A percentile compares a stretch with the other conserved stretches of the same genome.
phyloP scores from a whole-genome alignment of 2,888 invertebrate genomes.

The Caenorhabditis sp. region DNA sequence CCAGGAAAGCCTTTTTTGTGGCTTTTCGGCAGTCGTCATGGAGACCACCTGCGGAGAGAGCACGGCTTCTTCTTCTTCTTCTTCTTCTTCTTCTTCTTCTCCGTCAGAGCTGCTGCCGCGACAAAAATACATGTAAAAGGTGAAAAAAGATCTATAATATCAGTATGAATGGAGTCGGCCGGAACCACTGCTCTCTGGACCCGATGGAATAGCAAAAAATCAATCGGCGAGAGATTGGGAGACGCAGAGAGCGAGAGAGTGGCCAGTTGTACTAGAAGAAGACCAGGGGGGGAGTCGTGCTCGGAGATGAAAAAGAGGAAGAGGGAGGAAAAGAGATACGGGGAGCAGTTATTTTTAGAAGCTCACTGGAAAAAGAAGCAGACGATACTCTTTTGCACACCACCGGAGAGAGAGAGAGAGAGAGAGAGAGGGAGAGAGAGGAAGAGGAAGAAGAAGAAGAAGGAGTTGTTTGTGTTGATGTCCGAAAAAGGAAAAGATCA shows the following conservation, averaged over 20 bases:
- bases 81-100: no score
- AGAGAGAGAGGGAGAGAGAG: conserved; percentile 2
- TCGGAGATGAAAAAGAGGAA: conserved; percentile 2
- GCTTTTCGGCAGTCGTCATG: no score
- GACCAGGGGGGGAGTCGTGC: conserved; percentile 3
- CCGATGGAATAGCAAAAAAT: no score
- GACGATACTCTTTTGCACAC: neutral
- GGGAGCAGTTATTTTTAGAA: conserved; percentile 33
- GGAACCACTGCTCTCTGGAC: no score
- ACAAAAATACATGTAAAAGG: no score
- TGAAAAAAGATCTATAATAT: no score
- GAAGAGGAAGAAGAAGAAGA: neutral
- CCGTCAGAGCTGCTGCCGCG: no score
- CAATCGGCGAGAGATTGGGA: conserved; percentile 25
- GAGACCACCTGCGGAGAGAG: no score
- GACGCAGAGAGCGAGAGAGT: conserved; percentile 29
- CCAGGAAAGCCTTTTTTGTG: no score
- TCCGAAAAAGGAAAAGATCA: no score
- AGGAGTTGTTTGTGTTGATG: no score
- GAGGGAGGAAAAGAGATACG: neutral
- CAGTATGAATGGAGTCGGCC: conserved; percentile 6
- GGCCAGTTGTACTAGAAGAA: conserved; percentile 48
- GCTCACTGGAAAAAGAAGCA: neutral
- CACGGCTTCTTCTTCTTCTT: no score
- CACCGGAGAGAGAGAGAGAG: conserved; percentile 20